These are phyloP conservation scores for Eupithecia dodoneata DNA, from an alignment of 2,888 invertebrate species.

Conservation along the genomic window DNA sequence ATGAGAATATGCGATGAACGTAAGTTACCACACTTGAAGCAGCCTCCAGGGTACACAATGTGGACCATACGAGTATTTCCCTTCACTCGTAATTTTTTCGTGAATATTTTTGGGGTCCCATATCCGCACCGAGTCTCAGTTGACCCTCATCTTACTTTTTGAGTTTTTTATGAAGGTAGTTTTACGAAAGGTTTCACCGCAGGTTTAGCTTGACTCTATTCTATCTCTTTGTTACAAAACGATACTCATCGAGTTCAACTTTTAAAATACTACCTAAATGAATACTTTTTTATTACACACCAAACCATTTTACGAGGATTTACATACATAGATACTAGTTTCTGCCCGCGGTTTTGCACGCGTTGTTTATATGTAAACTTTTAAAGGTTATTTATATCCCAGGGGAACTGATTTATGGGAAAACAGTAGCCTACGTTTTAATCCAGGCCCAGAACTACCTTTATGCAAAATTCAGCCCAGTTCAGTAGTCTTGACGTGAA, in stretches of 20 bases:
- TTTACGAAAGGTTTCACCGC: not conserved
- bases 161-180: not conserved
- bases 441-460: too few relatives aligned
- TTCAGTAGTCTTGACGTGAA: too few relatives aligned
- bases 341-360: too few relatives aligned
- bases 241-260: not conserved
- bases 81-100: constrained; percentile 4
- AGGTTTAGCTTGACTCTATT: not conserved
- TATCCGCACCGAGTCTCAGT: not conserved
- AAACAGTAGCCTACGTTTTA: too few relatives aligned
- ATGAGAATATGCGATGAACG: constrained; percentile 15
- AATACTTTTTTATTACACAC: not conserved
- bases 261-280: not conserved
- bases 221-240: not conserved
- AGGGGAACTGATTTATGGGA: too few relatives aligned
- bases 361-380: too few relatives aligned
- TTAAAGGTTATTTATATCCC: too few relatives aligned
- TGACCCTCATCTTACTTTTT: constrained; percentile 8
- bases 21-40: constrained; percentile 8
- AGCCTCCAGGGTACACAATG: not conserved
- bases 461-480: too few relatives aligned
- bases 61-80: not conserved
- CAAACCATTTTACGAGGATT: not conserved
- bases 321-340: not conserved
- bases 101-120: constrained; percentile 1